Conservation (phyloP, 2,113 vertebrate species). For the Aspiorhynchus laticeps region DNA sequence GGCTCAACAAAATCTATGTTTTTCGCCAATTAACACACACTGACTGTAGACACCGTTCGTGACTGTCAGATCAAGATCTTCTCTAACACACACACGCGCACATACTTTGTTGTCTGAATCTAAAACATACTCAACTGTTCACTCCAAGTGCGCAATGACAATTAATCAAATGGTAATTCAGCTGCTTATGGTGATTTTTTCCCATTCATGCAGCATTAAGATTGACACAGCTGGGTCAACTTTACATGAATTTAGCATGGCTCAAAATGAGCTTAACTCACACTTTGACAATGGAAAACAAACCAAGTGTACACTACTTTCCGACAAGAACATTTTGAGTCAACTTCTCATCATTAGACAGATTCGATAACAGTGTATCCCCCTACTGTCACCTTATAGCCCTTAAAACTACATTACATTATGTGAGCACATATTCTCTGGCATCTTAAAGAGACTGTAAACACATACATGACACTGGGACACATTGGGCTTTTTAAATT, state of each 20-base stretch:
- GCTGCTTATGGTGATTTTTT: background rate
- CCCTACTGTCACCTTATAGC: conserved; percentile 43
- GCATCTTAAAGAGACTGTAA: conserved; percentile 54
- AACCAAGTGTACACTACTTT: background rate
- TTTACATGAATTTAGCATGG: background rate
- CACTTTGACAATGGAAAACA: background rate
- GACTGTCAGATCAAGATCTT: background rate
- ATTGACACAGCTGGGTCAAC: background rate
- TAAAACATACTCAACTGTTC: background rate
- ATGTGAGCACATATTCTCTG: conserved; percentile 32
- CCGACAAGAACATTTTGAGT: background rate
- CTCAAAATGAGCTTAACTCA: background rate
- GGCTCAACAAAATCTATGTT: conserved; percentile 18
- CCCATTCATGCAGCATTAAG: background rate
- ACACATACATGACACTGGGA: conserved; percentile 44
- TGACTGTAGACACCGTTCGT: conserved; percentile 45
- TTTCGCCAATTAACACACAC: conserved; percentile 54
- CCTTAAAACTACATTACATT: conserved; percentile 50
- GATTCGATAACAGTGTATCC: background rate
- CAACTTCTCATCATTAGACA: background rate
- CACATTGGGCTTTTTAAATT: conserved; percentile 14
- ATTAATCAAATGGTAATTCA: background rate
- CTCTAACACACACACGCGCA: background rate
- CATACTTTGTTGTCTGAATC: conserved; percentile 11
- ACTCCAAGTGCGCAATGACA: background rate